phyloP scores from a whole-genome alignment of 1,140 invertebrate genomes.

The Anastatus disparis region DNA sequence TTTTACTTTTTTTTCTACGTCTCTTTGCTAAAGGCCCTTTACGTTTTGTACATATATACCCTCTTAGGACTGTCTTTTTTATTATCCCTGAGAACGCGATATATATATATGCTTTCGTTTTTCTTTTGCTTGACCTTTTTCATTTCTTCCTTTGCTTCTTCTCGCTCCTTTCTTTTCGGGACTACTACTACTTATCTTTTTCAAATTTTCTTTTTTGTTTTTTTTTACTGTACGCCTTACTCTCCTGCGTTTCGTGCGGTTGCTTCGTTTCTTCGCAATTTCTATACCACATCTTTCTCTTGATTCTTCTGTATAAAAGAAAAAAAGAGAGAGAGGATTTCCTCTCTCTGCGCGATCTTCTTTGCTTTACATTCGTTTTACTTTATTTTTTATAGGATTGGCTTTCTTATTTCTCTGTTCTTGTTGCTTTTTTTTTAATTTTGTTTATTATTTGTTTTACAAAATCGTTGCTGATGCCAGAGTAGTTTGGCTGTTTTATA shows the following conservation, averaged over 20 bases:
- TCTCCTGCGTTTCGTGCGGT: background rate
- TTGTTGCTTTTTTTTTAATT: background rate
- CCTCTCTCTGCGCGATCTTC: too few species aligned
- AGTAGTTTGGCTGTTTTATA: too few species aligned
- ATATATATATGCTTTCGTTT: background rate
- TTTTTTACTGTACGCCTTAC: conserved; percentile 11
- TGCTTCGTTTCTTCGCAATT: conserved; percentile 13
- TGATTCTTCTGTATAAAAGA: background rate
- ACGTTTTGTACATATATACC: too few species aligned
- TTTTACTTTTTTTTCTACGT: conserved; percentile 33
- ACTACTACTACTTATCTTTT: background rate
- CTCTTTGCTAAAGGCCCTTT: conserved; percentile 2
- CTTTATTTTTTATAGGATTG: too few species aligned
- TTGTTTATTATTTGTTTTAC: background rate
- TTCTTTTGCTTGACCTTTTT: conserved; percentile 15
- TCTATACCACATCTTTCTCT: background rate
- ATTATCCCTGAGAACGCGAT: background rate
- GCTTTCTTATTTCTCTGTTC: background rate
- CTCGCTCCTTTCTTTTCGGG: background rate
- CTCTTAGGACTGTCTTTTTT: conserved; percentile 21
- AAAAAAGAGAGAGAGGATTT: too few species aligned
- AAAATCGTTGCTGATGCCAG: background rate
- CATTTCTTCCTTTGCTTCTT: conserved; percentile 1
- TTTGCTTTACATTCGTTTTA: too few species aligned
- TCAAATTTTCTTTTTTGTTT: background rate